Evolutionary conservation across 1,140 invertebrate genomes (phyloP), one percentile per base, ranked within the genome.

Genomic region (Drosophila arawakana): DNA sequence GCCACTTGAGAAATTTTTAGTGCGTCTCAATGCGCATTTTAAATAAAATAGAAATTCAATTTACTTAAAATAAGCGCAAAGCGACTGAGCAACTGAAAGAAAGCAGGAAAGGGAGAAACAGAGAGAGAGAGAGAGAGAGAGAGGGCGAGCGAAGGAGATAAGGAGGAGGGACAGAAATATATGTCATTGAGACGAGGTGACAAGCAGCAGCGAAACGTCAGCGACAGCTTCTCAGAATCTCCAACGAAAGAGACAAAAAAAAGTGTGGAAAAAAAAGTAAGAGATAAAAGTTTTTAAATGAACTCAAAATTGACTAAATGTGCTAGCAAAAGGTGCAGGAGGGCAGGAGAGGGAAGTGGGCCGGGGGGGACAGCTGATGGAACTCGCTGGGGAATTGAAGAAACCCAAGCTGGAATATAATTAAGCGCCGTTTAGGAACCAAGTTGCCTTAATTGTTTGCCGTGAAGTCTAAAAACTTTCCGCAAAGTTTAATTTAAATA

Each of bases 21-120:
- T 83, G 84, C 83, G 84, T 83, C 84, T 88, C 83, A 88, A 88
- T 88, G 84, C 84, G 84, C 83, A 88, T 88, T 88, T 89, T 80
- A 88, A 88, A 88, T 89, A 88, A 88, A 88, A 88, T 89, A 88
- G 83, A 89, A 88, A 88, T 88, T 88, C 83, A 88, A 88, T 88
- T 89, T 88, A 78, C 84, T 88, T 88, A 80, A 88, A 88, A 88
- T 83, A 89, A 89, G 81, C 78, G 81, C 57, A 68, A 66, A 66
- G 77, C 68, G 70, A 69, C 75, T 54, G 74, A 59, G 39, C 44
- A 43, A n/a, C 52, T 57, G 10, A 30, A 59, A 59, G 44, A 50
- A 9, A 50, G 46, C 6, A 37, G 49, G 13, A 37, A 47, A 63
- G n/a, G 15, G 18, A 11, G 47, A 13, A 6, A 21, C n/a, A 34